Percentiles rank a stretch among this genome's conserved stretches.
Evolutionary conservation across 1,140 invertebrate genomes (phyloP).

Genomic region (Latrodectus geometricus): DNA sequence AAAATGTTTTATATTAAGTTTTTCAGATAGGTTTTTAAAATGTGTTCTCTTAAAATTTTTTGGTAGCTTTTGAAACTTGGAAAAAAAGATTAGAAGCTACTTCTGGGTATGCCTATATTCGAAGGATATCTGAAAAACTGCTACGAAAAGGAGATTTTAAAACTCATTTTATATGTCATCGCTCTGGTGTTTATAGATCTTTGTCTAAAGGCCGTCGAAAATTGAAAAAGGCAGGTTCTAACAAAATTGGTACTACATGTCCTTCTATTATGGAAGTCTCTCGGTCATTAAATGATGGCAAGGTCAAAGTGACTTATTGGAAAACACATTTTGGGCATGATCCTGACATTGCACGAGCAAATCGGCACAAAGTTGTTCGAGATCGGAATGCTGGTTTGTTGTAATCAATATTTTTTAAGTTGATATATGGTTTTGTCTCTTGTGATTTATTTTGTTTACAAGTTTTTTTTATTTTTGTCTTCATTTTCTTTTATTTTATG

Average conservation of each 20-base stretch:
- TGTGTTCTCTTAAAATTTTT: not conserved
- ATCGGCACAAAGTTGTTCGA: not conserved
- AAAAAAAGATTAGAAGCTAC: conserved; percentile 23
- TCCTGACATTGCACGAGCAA: conserved; percentile 5
- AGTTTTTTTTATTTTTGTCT: too few relatives aligned
- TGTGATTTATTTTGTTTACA: too few relatives aligned
- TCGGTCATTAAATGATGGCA: conserved; percentile 27
- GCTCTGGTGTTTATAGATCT: conserved; percentile 21
- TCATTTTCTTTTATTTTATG: too few relatives aligned
- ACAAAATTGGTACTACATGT: conserved; percentile 44
- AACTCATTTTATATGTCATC: conserved; percentile 50
- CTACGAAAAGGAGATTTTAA: conserved; percentile 27
- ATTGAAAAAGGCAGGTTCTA: conserved; percentile 1
- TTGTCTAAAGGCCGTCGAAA: not conserved
- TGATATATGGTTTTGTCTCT: not conserved
- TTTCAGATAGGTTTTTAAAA: too few relatives aligned
- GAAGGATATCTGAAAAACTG: conserved; percentile 29
- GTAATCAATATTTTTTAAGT: not conserved
- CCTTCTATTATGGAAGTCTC: conserved; percentile 48
- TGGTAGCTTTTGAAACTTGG: conserved; percentile 47
- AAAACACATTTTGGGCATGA: conserved; percentile 54
- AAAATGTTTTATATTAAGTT: too few relatives aligned
- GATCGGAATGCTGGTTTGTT: conserved; percentile 4
- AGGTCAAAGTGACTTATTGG: conserved; percentile 28
- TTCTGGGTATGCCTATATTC: conserved; percentile 19